These are phyloP conservation scores for Puffinus mauretanicus DNA, from an alignment of 2,113 vertebrate genomes.

Conservation along the genomic window DNA sequence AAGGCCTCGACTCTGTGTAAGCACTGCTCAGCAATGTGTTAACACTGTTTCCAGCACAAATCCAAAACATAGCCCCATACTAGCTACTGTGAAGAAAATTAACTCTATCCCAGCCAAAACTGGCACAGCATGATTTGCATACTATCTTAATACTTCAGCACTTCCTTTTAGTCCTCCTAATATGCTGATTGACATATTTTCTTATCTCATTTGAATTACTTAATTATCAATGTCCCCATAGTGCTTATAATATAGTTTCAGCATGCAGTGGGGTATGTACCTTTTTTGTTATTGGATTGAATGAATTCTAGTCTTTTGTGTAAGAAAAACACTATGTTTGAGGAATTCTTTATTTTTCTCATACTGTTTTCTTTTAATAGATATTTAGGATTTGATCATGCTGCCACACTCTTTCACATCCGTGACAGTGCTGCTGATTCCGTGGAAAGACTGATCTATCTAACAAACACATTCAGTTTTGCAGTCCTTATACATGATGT, in stretches of 20 bases:
- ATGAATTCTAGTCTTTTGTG: not conserved
- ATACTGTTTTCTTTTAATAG: slow-evolving; percentile 62
- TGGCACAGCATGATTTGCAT: not conserved
- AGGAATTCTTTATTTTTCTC: not conserved
- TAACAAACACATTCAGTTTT: slow-evolving; percentile 94
- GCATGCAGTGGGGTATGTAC: not conserved
- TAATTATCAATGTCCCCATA: not conserved
- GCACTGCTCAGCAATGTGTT: too few relatives aligned
- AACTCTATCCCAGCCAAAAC: too few relatives aligned
- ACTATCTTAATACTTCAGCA: not conserved
- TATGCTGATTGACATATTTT: not conserved
- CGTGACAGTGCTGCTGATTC: slow-evolving; percentile 91
- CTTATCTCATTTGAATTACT: not conserved
- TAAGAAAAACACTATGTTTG: not conserved
- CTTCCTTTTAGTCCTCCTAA: not conserved
- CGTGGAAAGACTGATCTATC: slow-evolving; percentile 86
- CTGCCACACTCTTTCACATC: slow-evolving; percentile 95
- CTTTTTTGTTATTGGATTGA: not conserved
- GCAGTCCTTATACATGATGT: slow-evolving; percentile 91
- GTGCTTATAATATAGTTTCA: not conserved
- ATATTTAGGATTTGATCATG: slow-evolving; percentile 94
- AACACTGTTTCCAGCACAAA: too few relatives aligned
- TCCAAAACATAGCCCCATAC: too few relatives aligned
- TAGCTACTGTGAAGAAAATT: too few relatives aligned
- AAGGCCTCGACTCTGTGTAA: too few relatives aligned